These are phyloP conservation scores for Dendrophyllia cribrosa DNA, from an alignment of 64 coral and sea anemone species.

Conservation along the genomic window DNA sequence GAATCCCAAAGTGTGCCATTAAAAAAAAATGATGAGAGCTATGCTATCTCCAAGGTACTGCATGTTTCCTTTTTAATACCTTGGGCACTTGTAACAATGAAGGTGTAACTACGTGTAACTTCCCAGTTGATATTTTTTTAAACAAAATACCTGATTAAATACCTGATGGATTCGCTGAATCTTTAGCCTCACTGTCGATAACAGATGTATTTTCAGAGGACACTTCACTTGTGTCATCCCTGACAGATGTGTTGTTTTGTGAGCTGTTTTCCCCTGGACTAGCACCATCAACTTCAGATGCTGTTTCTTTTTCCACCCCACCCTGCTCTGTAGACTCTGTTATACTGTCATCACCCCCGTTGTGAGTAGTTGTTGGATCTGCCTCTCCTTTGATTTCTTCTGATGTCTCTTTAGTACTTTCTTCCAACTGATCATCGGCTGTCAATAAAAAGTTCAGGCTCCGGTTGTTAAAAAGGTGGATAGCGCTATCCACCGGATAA, in stretches of 20 bases:
- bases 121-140: too few relatives aligned
- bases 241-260: not conserved
- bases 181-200: not conserved
- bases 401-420: constrained; percentile 45
- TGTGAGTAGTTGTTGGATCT: not conserved
- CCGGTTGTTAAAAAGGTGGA: too few relatives aligned
- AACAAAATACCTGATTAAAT: not conserved
- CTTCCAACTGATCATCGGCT: constrained; percentile 85
- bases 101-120: too few relatives aligned
- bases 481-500: too few relatives aligned
- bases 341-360: constrained; percentile 10
- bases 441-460: not conserved
- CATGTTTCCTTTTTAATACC: too few relatives aligned
- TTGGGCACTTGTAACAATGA: too few relatives aligned
- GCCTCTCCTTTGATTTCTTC: not conserved
- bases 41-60: too few relatives aligned
- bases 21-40: not conserved
- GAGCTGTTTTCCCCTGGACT: not conserved
- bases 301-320: not conserved
- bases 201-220: not conserved
- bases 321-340: constrained; percentile 1
- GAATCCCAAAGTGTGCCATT: not conserved
- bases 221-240: not conserved
- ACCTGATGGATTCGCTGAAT: not conserved
- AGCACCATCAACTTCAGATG: not conserved